Base-by-base conservation (phyloP, 2,888 invertebrate genomes). In the Petrophora chlorosata region DNA sequence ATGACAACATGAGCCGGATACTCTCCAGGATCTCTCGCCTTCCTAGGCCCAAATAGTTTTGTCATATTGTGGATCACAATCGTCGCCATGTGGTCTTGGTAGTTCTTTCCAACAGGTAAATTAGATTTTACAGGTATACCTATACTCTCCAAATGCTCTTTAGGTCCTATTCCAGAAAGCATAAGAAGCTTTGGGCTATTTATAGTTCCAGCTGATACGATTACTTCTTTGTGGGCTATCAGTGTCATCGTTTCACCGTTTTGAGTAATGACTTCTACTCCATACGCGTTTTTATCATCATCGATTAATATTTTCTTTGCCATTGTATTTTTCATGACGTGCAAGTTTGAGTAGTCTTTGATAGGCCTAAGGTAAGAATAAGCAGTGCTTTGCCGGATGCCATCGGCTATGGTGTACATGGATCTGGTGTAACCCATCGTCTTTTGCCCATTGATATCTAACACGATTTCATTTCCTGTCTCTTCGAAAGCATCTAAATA, bases 401-500 rank as follows among this genome's bases (percentile, higher is more conserved):
- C 44, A 22, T 68, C 64, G 22, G 53, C 51, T 15, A 67, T 49
- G 0, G 63, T 64, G 3, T 44, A 53, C 9, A 65, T 22, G 1
- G 58, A 42, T 3, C 51, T 43, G 7, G 58, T 75, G 47, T 45
- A 82, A 52, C 54, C 87, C 69, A 48, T 53, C 68, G 80, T 29
- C 71, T 77, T 48, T 61, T 82, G 56, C 0, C 62, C 70, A 40
- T 70, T 73, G 13, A 63, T 54, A 33, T 73, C 61, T 34, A 61
- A 22, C 9, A 80, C 53, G n/a, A 69, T 70, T 10, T 75, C 62
- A 44, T 82, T 70, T 0, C 88, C 89, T 44, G 80, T 56, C 59
- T 90, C 83, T 41, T 61, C 53, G 3, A 82, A 81, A 0, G 79
- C 85, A 43, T 71, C 65, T 47, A 74, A 59, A 40, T 69, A 73